A percentile compares a stretch with the other conserved stretches of the same genome.
phyloP scores from a whole-genome alignment of 2,888 invertebrate genomes.

The Drosophila dives region DNA sequence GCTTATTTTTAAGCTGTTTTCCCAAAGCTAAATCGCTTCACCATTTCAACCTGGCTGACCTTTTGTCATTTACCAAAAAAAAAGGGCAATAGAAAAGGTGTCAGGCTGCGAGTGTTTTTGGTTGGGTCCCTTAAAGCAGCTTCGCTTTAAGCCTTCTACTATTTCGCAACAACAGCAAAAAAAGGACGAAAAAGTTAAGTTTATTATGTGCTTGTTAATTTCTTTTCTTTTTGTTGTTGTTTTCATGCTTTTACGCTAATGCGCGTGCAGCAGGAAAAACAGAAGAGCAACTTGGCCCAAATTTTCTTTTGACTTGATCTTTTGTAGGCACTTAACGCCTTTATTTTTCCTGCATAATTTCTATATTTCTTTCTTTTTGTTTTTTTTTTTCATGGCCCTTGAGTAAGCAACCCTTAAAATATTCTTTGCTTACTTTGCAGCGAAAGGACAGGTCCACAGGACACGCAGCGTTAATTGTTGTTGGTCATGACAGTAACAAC shows the following conservation, averaged over 20 bases:
- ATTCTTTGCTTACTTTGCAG: conserved; percentile 48
- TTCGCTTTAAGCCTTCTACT: conserved; percentile 11
- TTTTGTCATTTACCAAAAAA: conserved; percentile 26
- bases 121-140: conserved; percentile 20
- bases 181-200: conserved; percentile 37
- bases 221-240: conserved; percentile 31
- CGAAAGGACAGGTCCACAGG: conserved; percentile 11
- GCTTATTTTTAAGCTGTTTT: neutral
- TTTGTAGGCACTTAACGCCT: conserved; percentile 16
- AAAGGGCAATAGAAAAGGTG: conserved; percentile 7
- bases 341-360: neutral
- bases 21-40: neutral
- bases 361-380: conserved; percentile 1
- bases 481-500: conserved; percentile 71
- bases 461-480: conserved; percentile 70
- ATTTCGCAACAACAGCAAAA: neutral
- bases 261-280: conserved; percentile 19
- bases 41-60: conserved; percentile 30
- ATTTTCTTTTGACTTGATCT: conserved; percentile 18
- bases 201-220: conserved; percentile 69
- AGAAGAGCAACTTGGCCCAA: conserved; percentile 1
- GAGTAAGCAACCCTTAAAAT: conserved; percentile 51
- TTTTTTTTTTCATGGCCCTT: conserved; percentile 6
- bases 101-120: conserved; percentile 16
- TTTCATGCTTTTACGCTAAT: conserved; percentile 43